These are phyloP conservation scores for Epirrita christyi DNA, from an alignment of 2,888 invertebrate genomes.

Conservation along the genomic window DNA sequence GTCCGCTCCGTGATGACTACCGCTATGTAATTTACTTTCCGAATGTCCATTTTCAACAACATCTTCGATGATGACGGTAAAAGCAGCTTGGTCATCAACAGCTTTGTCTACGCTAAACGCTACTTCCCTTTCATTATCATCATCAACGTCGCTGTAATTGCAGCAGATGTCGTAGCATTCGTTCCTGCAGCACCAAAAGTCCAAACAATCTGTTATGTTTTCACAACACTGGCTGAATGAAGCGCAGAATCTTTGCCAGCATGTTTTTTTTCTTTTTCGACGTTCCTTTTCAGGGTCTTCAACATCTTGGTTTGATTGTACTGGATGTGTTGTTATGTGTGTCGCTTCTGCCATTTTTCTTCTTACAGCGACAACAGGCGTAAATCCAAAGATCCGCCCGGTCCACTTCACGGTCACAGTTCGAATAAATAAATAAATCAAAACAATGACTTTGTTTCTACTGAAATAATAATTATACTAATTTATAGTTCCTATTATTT, in stretches of 20 bases:
- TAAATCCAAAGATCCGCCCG: too few relatives aligned
- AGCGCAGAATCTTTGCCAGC: slow-evolving; percentile 15
- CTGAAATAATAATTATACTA: too few relatives aligned
- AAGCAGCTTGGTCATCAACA: slow-evolving; percentile 1
- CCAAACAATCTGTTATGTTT: slow-evolving; percentile 14
- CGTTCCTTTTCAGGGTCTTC: slow-evolving; percentile 6
- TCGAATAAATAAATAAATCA: too few relatives aligned
- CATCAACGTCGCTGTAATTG: slow-evolving; percentile 9
- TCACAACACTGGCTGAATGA: slow-evolving; percentile 5
- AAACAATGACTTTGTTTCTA: too few relatives aligned
- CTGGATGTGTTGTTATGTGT: slow-evolving; percentile 5
- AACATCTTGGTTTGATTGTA: neutral
- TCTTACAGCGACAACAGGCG: too few relatives aligned
- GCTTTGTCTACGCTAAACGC: neutral
- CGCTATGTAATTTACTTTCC: neutral
- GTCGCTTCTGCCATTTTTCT: neutral
- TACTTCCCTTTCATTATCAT: slow-evolving; percentile 7
- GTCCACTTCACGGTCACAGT: too few relatives aligned
- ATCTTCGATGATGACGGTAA: neutral
- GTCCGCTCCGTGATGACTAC: neutral
- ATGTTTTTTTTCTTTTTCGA: neutral
- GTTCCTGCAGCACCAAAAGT: slow-evolving; percentile 25
- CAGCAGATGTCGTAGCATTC: slow-evolving; percentile 25
- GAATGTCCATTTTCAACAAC: neutral
- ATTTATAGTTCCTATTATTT: too few relatives aligned